Evolutionary conservation across 2,888 invertebrate species (phyloP), one percentile per base, ranked within the genome.

Genomic region (Amitus sp.): DNA sequence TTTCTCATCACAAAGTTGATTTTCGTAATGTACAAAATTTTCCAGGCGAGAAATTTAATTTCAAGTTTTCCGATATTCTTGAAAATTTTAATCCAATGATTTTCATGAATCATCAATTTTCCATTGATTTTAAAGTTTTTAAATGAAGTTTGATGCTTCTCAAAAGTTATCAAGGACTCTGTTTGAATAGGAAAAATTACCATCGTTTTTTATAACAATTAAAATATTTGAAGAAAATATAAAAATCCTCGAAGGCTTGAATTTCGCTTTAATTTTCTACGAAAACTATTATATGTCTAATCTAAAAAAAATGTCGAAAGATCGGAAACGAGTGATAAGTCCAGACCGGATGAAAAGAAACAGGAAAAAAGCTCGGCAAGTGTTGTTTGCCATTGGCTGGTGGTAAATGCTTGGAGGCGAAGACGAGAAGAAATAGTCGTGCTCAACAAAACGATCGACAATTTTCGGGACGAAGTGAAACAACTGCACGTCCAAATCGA

Each of bases 401-500:
- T 85, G 69, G 65, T 86, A 46, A 83, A 84, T 34, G 85, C 85
- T 0, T 87, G 87, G 87, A 77, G 87, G 23, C 79, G 82, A 2
- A 83, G 86, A 19, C 82, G 86, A 20, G 82, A 83, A 39, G 87
- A 87, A 58, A 78, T 85, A 33, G 75, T 78, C 1, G 83, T 84
- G 37, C 75, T 87, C 9, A 76, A 84, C 48, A 82, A 79, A 67
- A 85, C 84, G 3, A 77, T 86, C 47, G 84, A 84, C 54, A 76
- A 79, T 13, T 83, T 86, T 75, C 84, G 83, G 1, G 85, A 86
- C 68, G 74, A 83, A 74, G 75, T 83, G 39, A 76, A 78, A 28
- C 82, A 84, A 54, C 67, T 84, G 49, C 86, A 87, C 42, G 79
- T 87, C 18, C 88, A 89, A 75, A 86, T 88, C 61, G 82, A 84